phyloP scores from a whole-genome alignment of 2,888 invertebrate species.

The Cephus nigrinus region DNA sequence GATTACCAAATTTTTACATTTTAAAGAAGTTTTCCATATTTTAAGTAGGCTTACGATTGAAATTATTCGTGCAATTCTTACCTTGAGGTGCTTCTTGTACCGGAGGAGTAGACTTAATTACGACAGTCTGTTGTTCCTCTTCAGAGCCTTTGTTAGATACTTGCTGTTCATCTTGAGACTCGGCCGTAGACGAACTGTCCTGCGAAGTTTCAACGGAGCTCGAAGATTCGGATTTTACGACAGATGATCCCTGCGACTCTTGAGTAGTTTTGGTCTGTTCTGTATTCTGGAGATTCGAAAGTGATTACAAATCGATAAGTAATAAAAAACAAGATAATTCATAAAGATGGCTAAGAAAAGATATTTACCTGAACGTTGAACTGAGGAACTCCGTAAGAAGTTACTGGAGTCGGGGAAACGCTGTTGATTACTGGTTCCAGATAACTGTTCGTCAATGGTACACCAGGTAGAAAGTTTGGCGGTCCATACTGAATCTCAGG shows the following conservation, averaged over 20 bases:
- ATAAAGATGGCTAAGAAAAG: background rate
- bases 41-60: no score
- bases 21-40: background rate
- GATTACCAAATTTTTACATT: background rate
- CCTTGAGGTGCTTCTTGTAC: no score
- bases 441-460: slow-evolving; percentile 4
- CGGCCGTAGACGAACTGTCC: no score
- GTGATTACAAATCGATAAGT: background rate
- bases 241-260: background rate
- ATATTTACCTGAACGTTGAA: background rate
- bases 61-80: no score
- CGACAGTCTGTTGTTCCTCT: no score
- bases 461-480: slow-evolving; percentile 36
- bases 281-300: background rate
- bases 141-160: no score
- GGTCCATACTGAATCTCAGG: slow-evolving; percentile 40
- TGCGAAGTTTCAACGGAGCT: background rate
- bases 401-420: background rate
- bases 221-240: background rate
- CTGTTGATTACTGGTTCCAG: background rate
- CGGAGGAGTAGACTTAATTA: no score
- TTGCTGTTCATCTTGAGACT: no score
- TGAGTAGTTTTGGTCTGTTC: background rate
- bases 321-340: background rate
- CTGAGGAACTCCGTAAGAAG: background rate